Evolutionary conservation across 2,113 vertebrate genomes (phyloP).

Genomic region (Notarius lentiginosus): DNA sequence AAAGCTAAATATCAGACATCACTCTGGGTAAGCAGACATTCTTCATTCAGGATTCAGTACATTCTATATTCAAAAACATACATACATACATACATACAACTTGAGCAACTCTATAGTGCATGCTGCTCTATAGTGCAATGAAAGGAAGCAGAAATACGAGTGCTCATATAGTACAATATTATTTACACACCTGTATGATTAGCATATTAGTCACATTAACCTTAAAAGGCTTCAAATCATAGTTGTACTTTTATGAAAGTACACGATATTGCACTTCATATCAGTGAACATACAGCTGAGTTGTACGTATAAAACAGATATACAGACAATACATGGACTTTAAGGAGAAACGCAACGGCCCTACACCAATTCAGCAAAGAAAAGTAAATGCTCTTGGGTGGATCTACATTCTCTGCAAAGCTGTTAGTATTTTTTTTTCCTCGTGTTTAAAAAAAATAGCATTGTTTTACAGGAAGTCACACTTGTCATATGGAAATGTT

Average conservation of each 20-base stretch:
- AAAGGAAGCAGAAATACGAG: not conserved
- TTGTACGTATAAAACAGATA: not conserved
- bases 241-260: not conserved
- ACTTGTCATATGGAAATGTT: not conserved
- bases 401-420: not conserved
- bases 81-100: not conserved
- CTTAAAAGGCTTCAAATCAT: not conserved
- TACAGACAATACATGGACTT: not conserved
- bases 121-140: constrained; percentile 24
- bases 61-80: not conserved
- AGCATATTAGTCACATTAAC: not conserved
- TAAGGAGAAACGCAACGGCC: not conserved
- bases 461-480: constrained; percentile 33
- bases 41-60: not conserved
- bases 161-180: not conserved
- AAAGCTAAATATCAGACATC: not conserved
- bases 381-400: not conserved
- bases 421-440: not conserved
- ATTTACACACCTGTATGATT: not conserved
- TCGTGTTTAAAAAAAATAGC: constrained; percentile 22
- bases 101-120: not conserved
- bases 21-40: not conserved
- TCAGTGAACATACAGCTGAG: not conserved
- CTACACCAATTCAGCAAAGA: not conserved
- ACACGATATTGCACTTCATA: constrained; percentile 13